A percentile compares a stretch with the other conserved stretches of the same genome.
Evolutionary conservation across 2,113 vertebrate genomes (phyloP).

Genomic region (Aphyosemion australe): DNA sequence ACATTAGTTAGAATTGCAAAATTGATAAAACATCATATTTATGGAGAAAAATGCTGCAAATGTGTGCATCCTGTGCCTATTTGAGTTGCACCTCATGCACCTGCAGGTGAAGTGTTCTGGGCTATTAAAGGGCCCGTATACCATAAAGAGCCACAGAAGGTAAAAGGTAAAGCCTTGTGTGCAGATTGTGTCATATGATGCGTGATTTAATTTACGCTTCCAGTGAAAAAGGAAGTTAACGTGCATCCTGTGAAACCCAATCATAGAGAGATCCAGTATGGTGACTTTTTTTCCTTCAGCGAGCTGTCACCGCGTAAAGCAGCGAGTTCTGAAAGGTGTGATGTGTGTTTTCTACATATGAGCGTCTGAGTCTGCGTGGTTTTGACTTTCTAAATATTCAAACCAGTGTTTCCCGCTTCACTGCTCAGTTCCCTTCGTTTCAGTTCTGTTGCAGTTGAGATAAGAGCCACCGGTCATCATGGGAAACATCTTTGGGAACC

Average conservation of each 20-base stretch:
- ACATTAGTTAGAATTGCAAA: neutral
- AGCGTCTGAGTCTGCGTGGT: too few species aligned
- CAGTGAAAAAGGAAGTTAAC: slow-evolving; percentile 32
- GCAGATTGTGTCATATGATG: too few species aligned
- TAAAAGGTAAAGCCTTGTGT: neutral
- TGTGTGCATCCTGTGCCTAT: neutral
- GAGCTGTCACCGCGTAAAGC: slow-evolving; percentile 30
- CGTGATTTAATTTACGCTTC: neutral
- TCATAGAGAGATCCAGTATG: slow-evolving; percentile 36
- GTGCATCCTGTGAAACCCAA: slow-evolving; percentile 52
- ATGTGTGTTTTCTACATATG: slow-evolving; percentile 28
- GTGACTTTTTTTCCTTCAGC: slow-evolving; percentile 11
- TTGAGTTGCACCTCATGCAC: neutral
- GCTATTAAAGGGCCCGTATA: neutral
- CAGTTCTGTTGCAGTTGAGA: slow-evolving; percentile 49
- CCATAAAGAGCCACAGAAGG: neutral
- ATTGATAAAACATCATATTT: neutral
- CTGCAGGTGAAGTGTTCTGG: neutral
- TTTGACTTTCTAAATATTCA: slow-evolving; percentile 10
- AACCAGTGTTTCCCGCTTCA: slow-evolving; percentile 29
- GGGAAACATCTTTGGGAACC: slow-evolving; percentile 93
- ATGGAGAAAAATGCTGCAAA: neutral
- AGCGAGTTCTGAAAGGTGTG: slow-evolving; percentile 39
- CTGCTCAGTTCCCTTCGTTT: slow-evolving; percentile 19
- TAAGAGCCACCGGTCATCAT: slow-evolving; percentile 73